Evolutionary conservation across 2,113 vertebrate species (phyloP).

Genomic region (Clarias magur): DNA sequence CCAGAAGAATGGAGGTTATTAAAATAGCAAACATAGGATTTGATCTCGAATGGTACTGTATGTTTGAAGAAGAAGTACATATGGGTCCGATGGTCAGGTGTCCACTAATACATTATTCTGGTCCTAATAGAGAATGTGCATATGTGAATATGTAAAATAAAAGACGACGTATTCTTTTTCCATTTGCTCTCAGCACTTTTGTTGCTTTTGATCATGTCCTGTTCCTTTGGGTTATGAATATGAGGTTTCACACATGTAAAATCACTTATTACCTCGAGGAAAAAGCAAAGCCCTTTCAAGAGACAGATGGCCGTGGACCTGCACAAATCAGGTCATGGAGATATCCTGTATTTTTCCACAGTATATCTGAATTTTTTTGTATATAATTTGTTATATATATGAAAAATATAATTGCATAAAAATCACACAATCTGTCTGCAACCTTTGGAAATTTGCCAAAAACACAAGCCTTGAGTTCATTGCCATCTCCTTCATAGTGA

Average conservation of each 20-base stretch:
- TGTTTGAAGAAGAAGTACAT: not conserved
- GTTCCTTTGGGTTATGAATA: not conserved
- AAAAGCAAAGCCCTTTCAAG: not conserved
- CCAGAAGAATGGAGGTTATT: not conserved
- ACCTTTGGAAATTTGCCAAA: not conserved
- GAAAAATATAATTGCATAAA: not conserved
- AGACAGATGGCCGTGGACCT: not conserved
- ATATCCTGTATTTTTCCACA: no score
- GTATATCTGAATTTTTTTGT: no score
- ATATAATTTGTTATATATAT: no score
- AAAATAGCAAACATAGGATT: not conserved
- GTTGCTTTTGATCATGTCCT: constrained; percentile 4
- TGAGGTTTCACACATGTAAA: constrained; percentile 13
- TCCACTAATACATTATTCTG: not conserved
- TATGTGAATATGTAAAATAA: not conserved
- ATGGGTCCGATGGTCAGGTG: not conserved
- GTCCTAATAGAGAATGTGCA: not conserved
- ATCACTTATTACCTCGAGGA: constrained; percentile 9
- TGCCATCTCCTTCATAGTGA: not conserved
- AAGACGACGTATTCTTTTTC: not conserved
- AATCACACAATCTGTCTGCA: not conserved
- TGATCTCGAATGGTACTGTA: not conserved
- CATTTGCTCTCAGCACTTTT: not conserved
- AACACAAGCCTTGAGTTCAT: not conserved
- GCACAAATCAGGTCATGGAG: not conserved